Conservation (phyloP, 2,797 vertebrate species). For the Knipowitschia caucasica region DNA sequence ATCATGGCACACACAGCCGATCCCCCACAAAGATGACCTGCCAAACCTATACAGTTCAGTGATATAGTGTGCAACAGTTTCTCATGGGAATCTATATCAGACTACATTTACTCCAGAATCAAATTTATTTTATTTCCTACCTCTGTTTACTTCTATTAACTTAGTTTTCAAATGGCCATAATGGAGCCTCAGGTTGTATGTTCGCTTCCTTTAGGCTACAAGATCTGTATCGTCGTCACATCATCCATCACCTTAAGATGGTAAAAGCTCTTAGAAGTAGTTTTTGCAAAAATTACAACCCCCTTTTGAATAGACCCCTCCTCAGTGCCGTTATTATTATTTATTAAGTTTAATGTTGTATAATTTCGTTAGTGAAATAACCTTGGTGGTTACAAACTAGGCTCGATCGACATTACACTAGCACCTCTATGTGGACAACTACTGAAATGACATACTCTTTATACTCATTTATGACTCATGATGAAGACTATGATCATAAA, state of each 20-base stretch:
- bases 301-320: background rate
- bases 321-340: background rate
- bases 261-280: no score
- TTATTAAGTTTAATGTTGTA: background rate
- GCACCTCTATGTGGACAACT: conserved; percentile 49
- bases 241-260: no score
- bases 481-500: background rate
- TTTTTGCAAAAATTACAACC: background rate
- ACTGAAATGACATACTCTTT: conserved; percentile 22
- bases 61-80: no score
- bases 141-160: no score
- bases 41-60: background rate
- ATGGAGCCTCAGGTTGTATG: no score
- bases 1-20: background rate
- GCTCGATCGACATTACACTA: conserved; percentile 65
- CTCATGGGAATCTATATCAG: no score
- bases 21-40: no score
- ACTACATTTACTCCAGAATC: no score
- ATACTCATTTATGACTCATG: background rate
- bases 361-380: background rate
- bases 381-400: background rate
- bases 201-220: no score
- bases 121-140: no score
- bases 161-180: no score
- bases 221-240: no score